Conservation (phyloP, 2,888 invertebrate genomes). For the Ormyrus thymus region DNA sequence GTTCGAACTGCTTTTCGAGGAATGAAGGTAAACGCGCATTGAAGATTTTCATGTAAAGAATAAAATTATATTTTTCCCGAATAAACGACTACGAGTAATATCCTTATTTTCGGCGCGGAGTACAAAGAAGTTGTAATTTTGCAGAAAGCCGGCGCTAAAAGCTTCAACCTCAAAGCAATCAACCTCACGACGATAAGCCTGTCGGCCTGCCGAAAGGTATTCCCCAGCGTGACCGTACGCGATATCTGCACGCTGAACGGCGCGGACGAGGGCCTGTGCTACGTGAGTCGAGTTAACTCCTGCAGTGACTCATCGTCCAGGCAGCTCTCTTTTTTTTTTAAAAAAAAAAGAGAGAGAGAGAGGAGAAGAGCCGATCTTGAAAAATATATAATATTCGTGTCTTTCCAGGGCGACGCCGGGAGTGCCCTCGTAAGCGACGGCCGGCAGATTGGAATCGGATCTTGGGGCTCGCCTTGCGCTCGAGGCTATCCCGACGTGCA, state of each 20-base stretch:
- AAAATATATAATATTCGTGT: neutral
- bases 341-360: no score
- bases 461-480: slow-evolving; percentile 75
- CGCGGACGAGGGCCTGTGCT: slow-evolving; percentile 79
- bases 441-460: slow-evolving; percentile 74
- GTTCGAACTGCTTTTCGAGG: neutral
- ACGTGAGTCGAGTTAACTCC: slow-evolving; percentile 74
- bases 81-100: no score
- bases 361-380: no score
- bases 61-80: no score
- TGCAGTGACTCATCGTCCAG: neutral
- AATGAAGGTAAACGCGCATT: no score
- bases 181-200: neutral
- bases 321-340: neutral
- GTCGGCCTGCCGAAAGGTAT: slow-evolving; percentile 70
- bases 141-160: no score
- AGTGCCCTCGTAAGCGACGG: slow-evolving; percentile 70
- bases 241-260: slow-evolving; percentile 79
- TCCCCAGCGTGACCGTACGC: slow-evolving; percentile 71
- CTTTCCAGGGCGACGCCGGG: slow-evolving; percentile 70
- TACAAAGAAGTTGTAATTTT: no score
- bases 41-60: no score
- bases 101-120: no score
- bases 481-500: slow-evolving; percentile 74
- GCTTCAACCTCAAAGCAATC: neutral